Base-by-base conservation (phyloP, 2,888 invertebrate genomes). In the Agrotis ipsilon region DNA sequence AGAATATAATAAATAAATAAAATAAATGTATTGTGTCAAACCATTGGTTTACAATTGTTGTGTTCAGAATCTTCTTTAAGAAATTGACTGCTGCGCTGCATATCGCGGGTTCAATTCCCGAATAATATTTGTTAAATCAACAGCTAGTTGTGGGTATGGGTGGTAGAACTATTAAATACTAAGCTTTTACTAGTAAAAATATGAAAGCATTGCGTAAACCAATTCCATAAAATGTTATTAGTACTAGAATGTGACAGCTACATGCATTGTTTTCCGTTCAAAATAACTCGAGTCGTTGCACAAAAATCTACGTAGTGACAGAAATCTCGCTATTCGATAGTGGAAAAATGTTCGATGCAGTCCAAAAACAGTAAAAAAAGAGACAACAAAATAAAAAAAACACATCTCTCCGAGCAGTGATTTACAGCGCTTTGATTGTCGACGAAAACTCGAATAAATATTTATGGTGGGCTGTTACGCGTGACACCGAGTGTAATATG, bases 351-450 rank as follows among this genome's bases (percentile, higher is more conserved):
- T 84, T 78, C 73, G 76, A 64, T 81, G 78, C 84, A 82, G 81
- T 75, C 68, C 62, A 73, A 77, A 75, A 79, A 82, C 45, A 75
- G 64, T 48, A 81, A 57, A 81, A 73, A 78, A 71, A 27, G 18
- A 48, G 59, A 51, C 52, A 62, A 67, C 51, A 61, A 61, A 82
- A 78, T 51, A 62, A 61, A 74, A 24, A 73, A 72, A 75, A 63
- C 32, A 67, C 39, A 64, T 75, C 61, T 74, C 61, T 69, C 68
- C 70, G 68, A 67, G 55, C 84, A 83, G 87, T 90, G 89, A 90
- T 90, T 90, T 89, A 88, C 86, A 81, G 81, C 72, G 80, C 78
- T 88, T 88, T 89, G 90, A 89, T 90, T 87, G 88, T 86, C 87
- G 85, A 84, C 84, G 86, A 88, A 89, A 89, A 87, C 83, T 85